A percentile compares a stretch with the other conserved stretches of the same genome.
phyloP scores from a whole-genome alignment of 2,888 invertebrate genomes.

The Cryptus viduatorius region DNA sequence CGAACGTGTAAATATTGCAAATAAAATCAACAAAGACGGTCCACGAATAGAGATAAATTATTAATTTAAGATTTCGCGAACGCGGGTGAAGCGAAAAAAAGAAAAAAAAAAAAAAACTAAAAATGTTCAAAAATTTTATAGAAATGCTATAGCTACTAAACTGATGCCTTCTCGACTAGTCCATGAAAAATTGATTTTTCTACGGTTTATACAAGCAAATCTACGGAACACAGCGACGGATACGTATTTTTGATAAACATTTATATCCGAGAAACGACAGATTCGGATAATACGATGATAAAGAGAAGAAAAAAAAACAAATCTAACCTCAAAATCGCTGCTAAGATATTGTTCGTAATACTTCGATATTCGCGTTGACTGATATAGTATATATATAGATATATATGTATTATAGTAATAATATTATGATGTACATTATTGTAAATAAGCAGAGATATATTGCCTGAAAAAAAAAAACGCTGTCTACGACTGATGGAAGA shows the following conservation, averaged over 20 bases:
- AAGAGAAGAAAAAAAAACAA: neutral
- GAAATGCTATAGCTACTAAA: neutral
- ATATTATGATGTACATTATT: conserved; percentile 41
- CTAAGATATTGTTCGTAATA: conserved; percentile 6
- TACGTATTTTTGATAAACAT: conserved; percentile 61
- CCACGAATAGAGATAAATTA: conserved; percentile 1
- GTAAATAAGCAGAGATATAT: conserved; percentile 52
- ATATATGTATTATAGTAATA: conserved; percentile 9
- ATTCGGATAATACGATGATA: neutral
- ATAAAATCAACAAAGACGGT: neutral
- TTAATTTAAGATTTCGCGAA: conserved; percentile 8
- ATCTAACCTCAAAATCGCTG: neutral
- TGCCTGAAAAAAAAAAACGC: neutral
- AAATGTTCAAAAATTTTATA: no score
- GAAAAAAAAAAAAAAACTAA: neutral
- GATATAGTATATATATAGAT: conserved; percentile 23
- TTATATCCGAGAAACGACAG: neutral
- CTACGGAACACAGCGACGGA: neutral
- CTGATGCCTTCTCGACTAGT: conserved; percentile 24
- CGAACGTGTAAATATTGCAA: neutral
- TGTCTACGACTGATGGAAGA: neutral
- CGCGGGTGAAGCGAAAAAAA: neutral
- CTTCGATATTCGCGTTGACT: conserved; percentile 35
- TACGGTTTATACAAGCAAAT: conserved; percentile 24
- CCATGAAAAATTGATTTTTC: conserved; percentile 24